Evolutionary conservation across 2,888 invertebrate genomes (phyloP), one percentile per base, ranked within the genome.

Genomic region (Tipula helvola): DNA sequence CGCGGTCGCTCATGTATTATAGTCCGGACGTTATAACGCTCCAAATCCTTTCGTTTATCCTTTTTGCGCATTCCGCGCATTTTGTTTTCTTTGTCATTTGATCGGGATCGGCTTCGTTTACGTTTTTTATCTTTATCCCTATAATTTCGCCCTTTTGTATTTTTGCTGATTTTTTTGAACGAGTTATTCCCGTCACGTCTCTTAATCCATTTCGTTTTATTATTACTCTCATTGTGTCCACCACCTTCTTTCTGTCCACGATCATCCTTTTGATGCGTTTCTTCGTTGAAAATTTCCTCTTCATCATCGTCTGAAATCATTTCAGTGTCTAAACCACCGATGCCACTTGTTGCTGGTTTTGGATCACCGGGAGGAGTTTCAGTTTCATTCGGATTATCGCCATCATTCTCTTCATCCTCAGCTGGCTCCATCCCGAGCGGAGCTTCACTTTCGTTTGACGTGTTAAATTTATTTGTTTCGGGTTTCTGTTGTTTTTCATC

Each of bases 151-250:
- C 95, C 96, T 90, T 95, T 96, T 28, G 94, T 95, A 88, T 92
- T 95, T 90, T 95, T 96, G 84, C 95, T 95, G 12, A 96, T 92
- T 90, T 97, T 97, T 89, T 97, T 97, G 92, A 97, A 97, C 89
- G 44, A 44, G 52, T 86, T 44, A 86, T 36, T 13, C 5, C 84
- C 84, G n/a, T 39, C 36, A 47, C 87, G 39, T 88, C 88, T 5
- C 88, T 89, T n/a, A 87, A 88, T 41, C 88, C 88, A 83, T 87
- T 87, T 83, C 86, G 42, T 13, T 47, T 52, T 87, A 4, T 71
- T 71, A 12, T 71, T 71, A 28, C 10, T 71, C 4, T 18, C 90
- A 47, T 94, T 93, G 90, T 94, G 94, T 0, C 93, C 94, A 89
- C 94, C 52, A 91, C 89, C 86, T 89, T 90, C 87, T 90, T 91